phyloP scores from a whole-genome alignment of 2,797 vertebrate species.

The Natrix natrix region DNA sequence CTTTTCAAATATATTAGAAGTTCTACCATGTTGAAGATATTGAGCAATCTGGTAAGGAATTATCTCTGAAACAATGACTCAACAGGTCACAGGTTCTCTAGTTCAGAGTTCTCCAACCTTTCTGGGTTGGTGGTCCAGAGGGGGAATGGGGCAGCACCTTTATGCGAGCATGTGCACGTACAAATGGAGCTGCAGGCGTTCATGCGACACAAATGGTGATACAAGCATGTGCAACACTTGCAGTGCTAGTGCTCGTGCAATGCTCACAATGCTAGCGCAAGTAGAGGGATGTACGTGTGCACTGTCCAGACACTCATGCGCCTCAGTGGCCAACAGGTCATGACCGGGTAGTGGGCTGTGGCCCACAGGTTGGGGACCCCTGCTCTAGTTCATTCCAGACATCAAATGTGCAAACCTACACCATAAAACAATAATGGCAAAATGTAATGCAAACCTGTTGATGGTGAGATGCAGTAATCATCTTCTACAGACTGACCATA shows the following conservation, averaged over 20 bases:
- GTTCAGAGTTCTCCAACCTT: neutral
- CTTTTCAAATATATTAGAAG: neutral
- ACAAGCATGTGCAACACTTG: neutral
- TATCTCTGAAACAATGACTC: neutral
- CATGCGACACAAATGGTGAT: no score
- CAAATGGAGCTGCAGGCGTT: no score
- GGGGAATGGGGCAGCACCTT: neutral
- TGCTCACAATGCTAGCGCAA: no score
- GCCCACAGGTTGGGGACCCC: neutral
- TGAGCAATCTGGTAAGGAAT: neutral
- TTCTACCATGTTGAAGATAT: neutral
- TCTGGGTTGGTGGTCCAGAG: neutral
- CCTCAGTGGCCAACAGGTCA: neutral
- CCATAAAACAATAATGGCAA: neutral
- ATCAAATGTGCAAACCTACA: neutral
- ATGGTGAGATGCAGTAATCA: conserved; percentile 97
- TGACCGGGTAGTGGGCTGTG: neutral
- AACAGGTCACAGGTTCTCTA: neutral
- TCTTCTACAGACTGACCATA: conserved; percentile 97
- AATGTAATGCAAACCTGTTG: conserved; percentile 84
- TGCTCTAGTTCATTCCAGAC: neutral
- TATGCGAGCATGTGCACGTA: neutral
- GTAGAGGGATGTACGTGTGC: neutral
- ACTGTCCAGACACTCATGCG: neutral
- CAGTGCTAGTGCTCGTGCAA: neutral